Base-by-base conservation (phyloP, 2,888 invertebrate genomes). In the Chloroclysta siterata region DNA sequence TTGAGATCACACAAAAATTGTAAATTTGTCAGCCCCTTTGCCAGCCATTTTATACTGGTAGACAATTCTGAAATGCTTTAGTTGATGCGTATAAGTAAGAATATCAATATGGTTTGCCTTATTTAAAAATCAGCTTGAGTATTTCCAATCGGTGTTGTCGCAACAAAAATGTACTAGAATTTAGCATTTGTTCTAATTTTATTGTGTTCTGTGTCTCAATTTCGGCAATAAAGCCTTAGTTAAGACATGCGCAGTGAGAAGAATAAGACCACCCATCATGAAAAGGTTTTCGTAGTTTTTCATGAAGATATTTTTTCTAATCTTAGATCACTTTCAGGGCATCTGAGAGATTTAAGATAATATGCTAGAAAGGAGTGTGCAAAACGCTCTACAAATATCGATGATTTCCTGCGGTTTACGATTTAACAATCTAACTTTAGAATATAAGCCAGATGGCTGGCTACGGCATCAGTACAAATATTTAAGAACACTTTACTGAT, bases 401-500 rank as follows among this genome's bases (percentile, higher is more conserved):
- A 84, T 85, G 87, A 87, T 87, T 87, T 84, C 82, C 82, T 81
- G 82, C 82, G 85, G 89, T 93, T 91, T 89, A 92, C 90, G 89
- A 90, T 90, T 90, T 89, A 87, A 88, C 88, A 89, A 88, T 90
- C 92, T 93, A 93, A 93, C 89, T 92, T 91, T 93, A 93, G 92
- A 90, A 90, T 89, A 87, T 85, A 89, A 89, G 87, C 92, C 92
- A 93, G 92, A 93, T 93, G 92, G 91, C 93, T 85, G 81, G 85
- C 87, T 83, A 74, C 78, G 86, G 82, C 83, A 85, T 89, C 85
- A 83, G 85, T 87, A 86, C 82, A 87, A 87, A 87, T 87, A 87
- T 89, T 84, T 78, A 67, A 83, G 81, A 75, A 83, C 76, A 81
- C 80, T 82, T 83, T 80, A 79, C 73, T 75, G 74, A 76, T 74